Conservation (phyloP, 2,888 invertebrate species). For the Macrostomum cliftonense region DNA sequence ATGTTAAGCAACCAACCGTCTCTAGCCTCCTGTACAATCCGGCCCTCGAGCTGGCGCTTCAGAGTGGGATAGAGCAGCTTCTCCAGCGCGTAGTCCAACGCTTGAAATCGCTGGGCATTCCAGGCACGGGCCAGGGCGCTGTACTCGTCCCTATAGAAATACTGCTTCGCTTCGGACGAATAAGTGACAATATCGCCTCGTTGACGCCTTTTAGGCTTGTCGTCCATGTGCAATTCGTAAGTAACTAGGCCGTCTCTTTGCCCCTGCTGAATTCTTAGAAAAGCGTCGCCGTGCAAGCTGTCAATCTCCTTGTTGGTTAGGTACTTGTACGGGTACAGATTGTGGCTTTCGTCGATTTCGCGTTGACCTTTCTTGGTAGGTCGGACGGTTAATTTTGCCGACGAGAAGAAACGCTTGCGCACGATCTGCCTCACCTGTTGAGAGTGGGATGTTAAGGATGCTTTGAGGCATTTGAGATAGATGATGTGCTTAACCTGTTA, state of each 20-base stretch:
- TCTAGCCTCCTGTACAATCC: slow-evolving; percentile 64
- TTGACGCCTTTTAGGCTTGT: slow-evolving; percentile 15
- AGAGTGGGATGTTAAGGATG: too few relatives aligned
- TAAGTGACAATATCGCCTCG: slow-evolving; percentile 39
- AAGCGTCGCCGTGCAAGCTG: slow-evolving; percentile 71
- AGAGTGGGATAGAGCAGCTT: slow-evolving; percentile 74
- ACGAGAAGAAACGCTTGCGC: slow-evolving; percentile 61
- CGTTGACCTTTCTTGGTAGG: slow-evolving; percentile 74
- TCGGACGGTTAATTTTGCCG: slow-evolving; percentile 57
- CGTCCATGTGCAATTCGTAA: slow-evolving; percentile 26
- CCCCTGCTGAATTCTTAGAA: slow-evolving; percentile 42
- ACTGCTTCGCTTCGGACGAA: slow-evolving; percentile 67
- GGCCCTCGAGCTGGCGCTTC: slow-evolving; percentile 59
- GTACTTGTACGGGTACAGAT: slow-evolving; percentile 58
- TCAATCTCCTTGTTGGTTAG: slow-evolving; percentile 74
- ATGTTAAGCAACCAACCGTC: slow-evolving; percentile 22
- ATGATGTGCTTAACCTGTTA: too few relatives aligned
- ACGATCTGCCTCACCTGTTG: slow-evolving; percentile 58
- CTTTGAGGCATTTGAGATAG: too few relatives aligned
- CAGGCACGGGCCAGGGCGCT: slow-evolving; percentile 60
- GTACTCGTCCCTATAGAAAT: slow-evolving; percentile 76
- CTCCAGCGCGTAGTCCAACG: slow-evolving; percentile 66
- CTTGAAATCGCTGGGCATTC: slow-evolving; percentile 65
- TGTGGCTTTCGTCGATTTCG: slow-evolving; percentile 83
- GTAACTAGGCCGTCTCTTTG: slow-evolving; percentile 35